These are phyloP conservation scores for Lordiphosa fenestrarum DNA, from an alignment of 2,888 invertebrate genomes.

Conservation along the genomic window DNA sequence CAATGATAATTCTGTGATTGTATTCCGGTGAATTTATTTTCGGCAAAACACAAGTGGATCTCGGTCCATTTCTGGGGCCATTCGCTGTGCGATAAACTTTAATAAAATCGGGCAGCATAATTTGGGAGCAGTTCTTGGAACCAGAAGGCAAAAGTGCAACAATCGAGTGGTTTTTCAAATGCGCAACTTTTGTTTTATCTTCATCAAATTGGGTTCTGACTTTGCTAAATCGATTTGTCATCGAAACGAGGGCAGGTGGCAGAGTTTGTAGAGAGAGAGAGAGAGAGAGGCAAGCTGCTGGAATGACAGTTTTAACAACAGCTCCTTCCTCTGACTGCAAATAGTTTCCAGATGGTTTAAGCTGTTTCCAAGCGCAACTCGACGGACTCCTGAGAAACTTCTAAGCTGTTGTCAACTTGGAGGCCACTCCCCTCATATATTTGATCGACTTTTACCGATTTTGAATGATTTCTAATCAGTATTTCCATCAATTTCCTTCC, in stretches of 20 bases:
- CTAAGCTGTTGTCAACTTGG: too few relatives aligned
- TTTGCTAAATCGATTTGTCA: conserved; percentile 54
- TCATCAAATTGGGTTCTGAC: conserved; percentile 42
- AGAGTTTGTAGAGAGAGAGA: neutral
- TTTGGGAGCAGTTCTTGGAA: conserved; percentile 57
- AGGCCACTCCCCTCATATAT: too few relatives aligned
- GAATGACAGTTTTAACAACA: too few relatives aligned
- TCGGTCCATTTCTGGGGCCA: neutral
- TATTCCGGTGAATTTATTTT: conserved; percentile 44
- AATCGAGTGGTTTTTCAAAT: conserved; percentile 24
- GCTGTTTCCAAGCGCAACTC: too few relatives aligned
- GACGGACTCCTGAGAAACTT: too few relatives aligned
- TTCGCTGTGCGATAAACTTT: conserved; percentile 22
- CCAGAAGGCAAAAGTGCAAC: conserved; percentile 35
- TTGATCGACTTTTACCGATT: too few relatives aligned
- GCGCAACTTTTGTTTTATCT: conserved; percentile 28
- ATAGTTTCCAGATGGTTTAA: too few relatives aligned
- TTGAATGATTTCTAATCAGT: too few relatives aligned
- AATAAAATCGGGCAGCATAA: conserved; percentile 58
- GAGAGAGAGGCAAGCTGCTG: too few relatives aligned
- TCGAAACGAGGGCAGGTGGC: conserved; percentile 17
- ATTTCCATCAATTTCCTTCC: too few relatives aligned
- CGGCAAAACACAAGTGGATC: conserved; percentile 21
- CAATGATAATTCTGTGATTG: conserved; percentile 75
- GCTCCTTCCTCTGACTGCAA: too few relatives aligned